Evolutionary conservation across 2,888 invertebrate species (phyloP), one percentile per base, ranked within the genome.

Genomic region (Nycteola revayana): DNA sequence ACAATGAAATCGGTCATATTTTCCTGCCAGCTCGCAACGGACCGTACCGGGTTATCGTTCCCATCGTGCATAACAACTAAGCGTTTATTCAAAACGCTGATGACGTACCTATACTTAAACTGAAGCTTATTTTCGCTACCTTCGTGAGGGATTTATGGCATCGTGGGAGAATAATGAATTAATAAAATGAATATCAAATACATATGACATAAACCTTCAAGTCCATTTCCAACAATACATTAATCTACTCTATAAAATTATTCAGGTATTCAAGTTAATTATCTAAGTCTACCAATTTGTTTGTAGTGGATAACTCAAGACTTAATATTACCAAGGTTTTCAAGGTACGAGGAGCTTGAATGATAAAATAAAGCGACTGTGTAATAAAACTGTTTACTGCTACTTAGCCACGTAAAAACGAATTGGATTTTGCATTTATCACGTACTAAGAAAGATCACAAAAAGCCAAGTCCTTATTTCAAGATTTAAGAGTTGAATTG

Each of bases 1-100:
- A 88, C 87, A 88, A 88, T 88, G 87, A 84, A 84, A 86, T 84
- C 87, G 79, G 84, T 85, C 85, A 87, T 84, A 87, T 84, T 85
- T 84, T 80, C 82, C 84, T 78, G 79, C 77, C 80, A 77, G 68
- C 72, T 69, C 58, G 76, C 86, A 85, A 65, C 85, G 66, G 75
- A 86, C 80, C 85, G 83, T 85, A 77, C 72, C 66, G 62, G 59
- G 71, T 83, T 86, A 86, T 86, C 86, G 67, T 46, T 58, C 49
- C 55, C 76, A 86, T 87, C 86, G 64, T 73, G 82, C 79, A 86
- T 86, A 85, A 78, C 71, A 76, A 82, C 72, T 68, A 70, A 66
- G 68, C 75, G 68, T 76, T 83, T 79, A 80, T 81, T 75, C 70
- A 71, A 75, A 78, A 75, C 74, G 58, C 60, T 74, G 71, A 78